Conservation (phyloP, 2,797 vertebrate genomes). For the Phataginus tetradactyla region DNA sequence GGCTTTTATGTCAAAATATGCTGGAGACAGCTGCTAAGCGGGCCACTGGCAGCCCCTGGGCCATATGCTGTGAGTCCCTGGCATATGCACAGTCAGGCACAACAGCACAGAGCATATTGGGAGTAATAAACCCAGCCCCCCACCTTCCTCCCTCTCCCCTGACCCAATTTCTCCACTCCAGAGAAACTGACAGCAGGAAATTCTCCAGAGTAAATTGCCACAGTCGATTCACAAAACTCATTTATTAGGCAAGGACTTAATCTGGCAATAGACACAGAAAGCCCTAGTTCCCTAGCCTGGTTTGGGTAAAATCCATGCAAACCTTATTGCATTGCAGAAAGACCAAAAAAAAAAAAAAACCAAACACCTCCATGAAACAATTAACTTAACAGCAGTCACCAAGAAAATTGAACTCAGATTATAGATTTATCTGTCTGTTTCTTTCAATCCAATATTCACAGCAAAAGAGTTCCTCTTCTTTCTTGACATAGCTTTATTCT, state of each 20-base stretch:
- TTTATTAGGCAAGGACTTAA: constrained; percentile 74
- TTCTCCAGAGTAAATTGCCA: constrained; percentile 72
- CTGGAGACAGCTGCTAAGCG: constrained; percentile 85
- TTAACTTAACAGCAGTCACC: constrained; percentile 43
- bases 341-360: neutral
- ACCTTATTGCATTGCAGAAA: constrained; percentile 64
- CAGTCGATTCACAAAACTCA: constrained; percentile 72
- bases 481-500: neutral
- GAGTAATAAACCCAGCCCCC: constrained; percentile 78
- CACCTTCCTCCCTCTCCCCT: neutral
- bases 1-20: constrained; percentile 82
- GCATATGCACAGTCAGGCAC: constrained; percentile 79
- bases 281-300: constrained; percentile 51
- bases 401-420: constrained; percentile 57
- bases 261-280: constrained; percentile 22
- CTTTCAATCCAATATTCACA: constrained; percentile 45
- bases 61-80: constrained; percentile 84
- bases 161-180: constrained; percentile 35
- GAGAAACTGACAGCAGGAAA: constrained; percentile 74
- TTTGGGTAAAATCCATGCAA: constrained; percentile 68
- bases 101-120: constrained; percentile 84
- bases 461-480: neutral
- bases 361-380: neutral
- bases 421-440: constrained; percentile 23
- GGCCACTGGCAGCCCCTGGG: constrained; percentile 82